Evolutionary conservation across 1,140 invertebrate species (phyloP), one percentile per base, ranked within the genome.

Genomic region (Megalonaias nervosa): DNA sequence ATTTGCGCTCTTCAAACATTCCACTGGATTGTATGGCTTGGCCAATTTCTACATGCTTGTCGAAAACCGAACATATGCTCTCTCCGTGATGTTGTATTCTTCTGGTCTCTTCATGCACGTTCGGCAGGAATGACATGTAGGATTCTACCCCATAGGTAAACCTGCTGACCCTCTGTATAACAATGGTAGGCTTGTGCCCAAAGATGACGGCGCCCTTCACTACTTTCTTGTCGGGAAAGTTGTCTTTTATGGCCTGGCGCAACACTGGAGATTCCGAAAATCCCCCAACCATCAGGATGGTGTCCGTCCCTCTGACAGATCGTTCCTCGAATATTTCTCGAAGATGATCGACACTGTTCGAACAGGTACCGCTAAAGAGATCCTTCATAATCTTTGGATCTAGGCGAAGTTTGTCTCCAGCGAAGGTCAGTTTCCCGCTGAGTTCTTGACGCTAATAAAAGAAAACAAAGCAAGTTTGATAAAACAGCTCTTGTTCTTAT

Each of bases 281-380:
- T 1, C 78, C 78, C 55, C 78, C 78, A 16, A 80, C 78, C n/a
- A 80, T 61, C 16, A 80, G 16, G 9, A 80, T 75, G 2, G 62
- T 61, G 9, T 67, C 31, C 15, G 67, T 31, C 3, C 65, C 70
- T 17, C 11, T 11, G 57, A 48, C 59, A 56, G 59, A 58, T 23
- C 16, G 11, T 12, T 67, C n/a, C n/a, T 65, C 60, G 23, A 80
- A 75, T 19, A 80, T 21, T 38, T 55, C 31, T n/a, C 59, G 21
- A 13, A 80, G 23, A 67, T 75, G 72, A 21, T 67, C 23, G 0
- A 75, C 66, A 56, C 60, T 75, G 16, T 71, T 66, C 17, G 67
- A 56, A 67, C 65, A 68, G 9, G 73, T 38, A 9, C 61, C 68
- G 15, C 75, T 57, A 58, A 74, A 75, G 61, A 67, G 75, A 1